Conservation (phyloP, 2,888 invertebrate genomes). For the Sthenelais limicola region DNA sequence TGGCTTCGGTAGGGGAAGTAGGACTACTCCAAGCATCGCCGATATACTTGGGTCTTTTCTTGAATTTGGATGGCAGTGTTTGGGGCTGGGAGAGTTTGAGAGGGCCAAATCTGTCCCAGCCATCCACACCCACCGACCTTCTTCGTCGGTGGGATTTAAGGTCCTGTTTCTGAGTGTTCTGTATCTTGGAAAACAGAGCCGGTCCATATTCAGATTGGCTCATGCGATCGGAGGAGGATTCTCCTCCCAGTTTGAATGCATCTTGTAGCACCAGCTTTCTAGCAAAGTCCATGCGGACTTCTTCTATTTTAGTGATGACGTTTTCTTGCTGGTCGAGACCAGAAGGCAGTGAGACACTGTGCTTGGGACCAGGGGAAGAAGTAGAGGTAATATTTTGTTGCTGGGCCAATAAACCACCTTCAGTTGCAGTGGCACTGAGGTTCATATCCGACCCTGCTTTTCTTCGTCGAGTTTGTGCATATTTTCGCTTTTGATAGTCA, state of each 20-base stretch:
- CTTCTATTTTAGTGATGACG: slow-evolving; percentile 30
- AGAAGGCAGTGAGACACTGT: slow-evolving; percentile 42
- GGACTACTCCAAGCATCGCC: slow-evolving; percentile 31
- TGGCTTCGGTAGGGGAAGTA: slow-evolving; percentile 23
- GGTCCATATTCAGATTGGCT: background rate
- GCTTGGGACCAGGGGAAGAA: slow-evolving; percentile 6
- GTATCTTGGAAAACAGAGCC: background rate
- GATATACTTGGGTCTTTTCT: slow-evolving; percentile 27
- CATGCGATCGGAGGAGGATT: slow-evolving; percentile 26
- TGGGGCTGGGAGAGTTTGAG: background rate
- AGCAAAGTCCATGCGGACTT: slow-evolving; percentile 14
- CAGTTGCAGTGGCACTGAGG: background rate
- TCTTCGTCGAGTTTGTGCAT: background rate
- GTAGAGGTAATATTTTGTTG: background rate
- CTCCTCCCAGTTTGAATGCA: background rate
- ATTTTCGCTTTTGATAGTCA: background rate
- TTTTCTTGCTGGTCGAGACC: slow-evolving; percentile 34
- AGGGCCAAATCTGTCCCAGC: background rate
- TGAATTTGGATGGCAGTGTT: slow-evolving; percentile 24
- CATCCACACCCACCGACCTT: slow-evolving; percentile 9
- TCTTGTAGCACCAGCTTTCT: slow-evolving; percentile 12
- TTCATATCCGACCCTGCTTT: slow-evolving; percentile 34
- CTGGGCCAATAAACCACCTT: background rate
- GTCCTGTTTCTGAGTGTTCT: too few species aligned
- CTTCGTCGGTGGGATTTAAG: background rate